Evolutionary conservation across 2,888 invertebrate genomes (phyloP).

Genomic region (Proisotoma minuta): DNA sequence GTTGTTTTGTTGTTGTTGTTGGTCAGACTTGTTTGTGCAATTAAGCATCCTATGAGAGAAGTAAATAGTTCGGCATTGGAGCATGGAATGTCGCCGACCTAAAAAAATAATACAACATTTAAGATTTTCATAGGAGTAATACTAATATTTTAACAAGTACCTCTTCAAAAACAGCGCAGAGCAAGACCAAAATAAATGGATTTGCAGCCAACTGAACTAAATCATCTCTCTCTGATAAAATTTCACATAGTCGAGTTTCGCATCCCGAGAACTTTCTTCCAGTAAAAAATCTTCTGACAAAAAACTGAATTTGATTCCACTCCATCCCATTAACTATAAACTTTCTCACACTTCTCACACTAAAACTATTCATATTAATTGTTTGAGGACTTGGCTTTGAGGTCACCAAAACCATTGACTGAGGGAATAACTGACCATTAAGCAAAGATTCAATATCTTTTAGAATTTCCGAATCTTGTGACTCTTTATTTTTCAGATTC

Average conservation of each 20-base stretch:
- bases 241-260: slow-evolving; percentile 43
- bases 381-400: slow-evolving; percentile 51
- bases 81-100: slow-evolving; percentile 51
- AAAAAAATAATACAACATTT: not conserved
- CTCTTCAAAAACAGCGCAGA: slow-evolving; percentile 56
- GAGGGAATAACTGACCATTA: slow-evolving; percentile 57
- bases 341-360: slow-evolving; percentile 26
- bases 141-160: not conserved
- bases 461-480: slow-evolving; percentile 48
- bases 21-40: slow-evolving; percentile 51
- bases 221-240: slow-evolving; percentile 44
- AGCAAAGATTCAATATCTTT: slow-evolving; percentile 55
- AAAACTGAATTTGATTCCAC: slow-evolving; percentile 44
- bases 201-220: slow-evolving; percentile 51
- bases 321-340: slow-evolving; percentile 43
- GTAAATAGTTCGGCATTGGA: slow-evolving; percentile 53
- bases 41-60: slow-evolving; percentile 54
- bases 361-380: slow-evolving; percentile 19
- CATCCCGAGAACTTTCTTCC: slow-evolving; percentile 42
- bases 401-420: slow-evolving; percentile 56
- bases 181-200: slow-evolving; percentile 56
- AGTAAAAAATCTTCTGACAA: slow-evolving; percentile 43
- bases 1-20: slow-evolving; percentile 45
- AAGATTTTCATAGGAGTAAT: not conserved
- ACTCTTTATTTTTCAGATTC: slow-evolving; percentile 15